Evolutionary conservation across 2,888 invertebrate species (phyloP).

Genomic region (Amphipyra berbera): DNA sequence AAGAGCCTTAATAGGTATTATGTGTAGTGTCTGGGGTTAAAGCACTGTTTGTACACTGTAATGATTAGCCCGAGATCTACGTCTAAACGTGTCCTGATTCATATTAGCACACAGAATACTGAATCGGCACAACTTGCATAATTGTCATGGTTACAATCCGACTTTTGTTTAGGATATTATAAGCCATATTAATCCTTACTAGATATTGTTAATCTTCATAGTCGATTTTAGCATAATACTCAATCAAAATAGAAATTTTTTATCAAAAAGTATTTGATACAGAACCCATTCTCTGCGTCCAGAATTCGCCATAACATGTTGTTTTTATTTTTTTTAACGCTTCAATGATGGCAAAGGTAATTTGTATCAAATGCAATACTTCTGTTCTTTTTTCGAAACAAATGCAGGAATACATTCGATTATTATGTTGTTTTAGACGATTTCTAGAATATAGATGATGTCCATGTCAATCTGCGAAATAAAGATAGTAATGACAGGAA

Average conservation of each 20-base stretch:
- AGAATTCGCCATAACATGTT: background rate
- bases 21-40: constrained; percentile 53
- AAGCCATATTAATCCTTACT: too few species aligned
- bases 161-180: background rate
- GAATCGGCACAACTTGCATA: constrained; percentile 9
- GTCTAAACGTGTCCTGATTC: constrained; percentile 41
- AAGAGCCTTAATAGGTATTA: constrained; percentile 57
- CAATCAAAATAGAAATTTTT: too few species aligned
- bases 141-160: background rate
- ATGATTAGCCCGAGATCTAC: constrained; percentile 54
- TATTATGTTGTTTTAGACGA: background rate
- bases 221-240: too few species aligned
- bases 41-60: constrained; percentile 47
- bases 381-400: background rate
- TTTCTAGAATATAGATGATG: background rate
- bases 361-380: background rate
- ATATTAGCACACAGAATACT: constrained; percentile 52
- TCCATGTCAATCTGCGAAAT: too few species aligned
- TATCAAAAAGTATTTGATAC: background rate
- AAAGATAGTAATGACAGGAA: background rate
- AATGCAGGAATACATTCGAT: background rate
- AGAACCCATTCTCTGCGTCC: constrained; percentile 11
- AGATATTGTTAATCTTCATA: too few species aligned
- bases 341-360: background rate
- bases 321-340: constrained; percentile 14